Conservation (phyloP, 2,888 invertebrate species). For the Zonitis immaculata region DNA sequence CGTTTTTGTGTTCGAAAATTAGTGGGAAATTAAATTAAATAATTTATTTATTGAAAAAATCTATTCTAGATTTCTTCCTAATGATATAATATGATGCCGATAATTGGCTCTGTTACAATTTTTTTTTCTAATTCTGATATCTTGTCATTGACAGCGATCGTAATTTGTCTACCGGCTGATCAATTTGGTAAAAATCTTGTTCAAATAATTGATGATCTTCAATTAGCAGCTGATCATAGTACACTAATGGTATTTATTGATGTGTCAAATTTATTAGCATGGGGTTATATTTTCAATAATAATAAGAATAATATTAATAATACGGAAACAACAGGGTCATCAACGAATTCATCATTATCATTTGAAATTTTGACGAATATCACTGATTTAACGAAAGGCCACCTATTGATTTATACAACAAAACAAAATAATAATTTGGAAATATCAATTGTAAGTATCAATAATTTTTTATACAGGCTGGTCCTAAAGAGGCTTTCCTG, state of each 20-base stretch:
- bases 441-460: too few relatives aligned
- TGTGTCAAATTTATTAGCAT: constrained; percentile 46
- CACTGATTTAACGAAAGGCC: constrained; percentile 35
- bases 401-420: constrained; percentile 39
- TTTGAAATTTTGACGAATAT: constrained; percentile 14
- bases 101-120: too few relatives aligned
- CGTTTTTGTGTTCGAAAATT: too few relatives aligned
- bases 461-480: too few relatives aligned
- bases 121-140: constrained; percentile 27
- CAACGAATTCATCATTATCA: not conserved
- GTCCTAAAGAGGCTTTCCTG: too few relatives aligned
- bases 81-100: too few relatives aligned
- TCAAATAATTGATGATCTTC: constrained; percentile 47
- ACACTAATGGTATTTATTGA: constrained; percentile 50
- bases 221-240: constrained; percentile 46
- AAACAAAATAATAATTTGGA: too few relatives aligned
- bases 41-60: too few relatives aligned
- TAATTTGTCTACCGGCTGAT: constrained; percentile 52
- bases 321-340: not conserved
- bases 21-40: too few relatives aligned
- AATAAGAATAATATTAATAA: constrained; percentile 7
- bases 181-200: constrained; percentile 45
- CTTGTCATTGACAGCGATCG: constrained; percentile 47
- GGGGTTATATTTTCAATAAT: constrained; percentile 34
- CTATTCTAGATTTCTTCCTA: too few relatives aligned